Base-by-base conservation (phyloP, 2,888 invertebrate genomes). In the Arctia plantaginis region DNA sequence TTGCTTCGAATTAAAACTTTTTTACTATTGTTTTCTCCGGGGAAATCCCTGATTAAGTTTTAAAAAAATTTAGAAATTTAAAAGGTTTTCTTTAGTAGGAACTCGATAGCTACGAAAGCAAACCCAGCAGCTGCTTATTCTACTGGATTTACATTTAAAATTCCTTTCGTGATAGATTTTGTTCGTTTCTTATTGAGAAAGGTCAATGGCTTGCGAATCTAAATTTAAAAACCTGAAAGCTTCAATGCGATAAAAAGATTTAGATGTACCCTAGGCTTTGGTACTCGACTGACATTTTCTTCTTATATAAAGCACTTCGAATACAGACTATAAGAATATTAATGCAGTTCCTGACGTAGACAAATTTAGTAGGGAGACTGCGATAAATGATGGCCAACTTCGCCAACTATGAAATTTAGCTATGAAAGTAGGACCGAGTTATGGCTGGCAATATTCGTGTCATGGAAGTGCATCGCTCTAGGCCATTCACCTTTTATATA, bases 61-160 rank as follows among this genome's bases (percentile, higher is more conserved):
- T 51, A 65, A 65, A 74, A 83, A 79, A 79, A 75, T 73, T 75
- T 76, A 73, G 75, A 74, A 82, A 79, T 80, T 84, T 79, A 81
- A 83, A 84, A 81, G 80, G 76, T 74, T 65, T 69, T 18, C 64
- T 70, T 78, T 73, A 66, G 55, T 71, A 74, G 77, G 71, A 73
- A 67, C 39, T 72, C 66, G 77, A 82, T 84, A 78, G 79, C 80
- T 73, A 7, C n/a, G 66, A 70, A 86, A 82, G 67, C 86, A 80
- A 55, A 10, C 47, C 47, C 30, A 67, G 20, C 47, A 67, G 66
- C 71, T 39, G 78, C 78, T 68, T 82, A 83, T 80, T 80, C 76
- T 77, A 70, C 69, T 47, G 66, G 75, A 78, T 83, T 79, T 76
- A 72, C 69, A 72, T 72, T 72, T 72, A 69, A 65, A 30, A 30